A percentile compares a stretch with the other conserved stretches of the same genome.
phyloP scores from a whole-genome alignment of 1,140 invertebrate species.

The Carcinoscorpius rotundicauda region DNA sequence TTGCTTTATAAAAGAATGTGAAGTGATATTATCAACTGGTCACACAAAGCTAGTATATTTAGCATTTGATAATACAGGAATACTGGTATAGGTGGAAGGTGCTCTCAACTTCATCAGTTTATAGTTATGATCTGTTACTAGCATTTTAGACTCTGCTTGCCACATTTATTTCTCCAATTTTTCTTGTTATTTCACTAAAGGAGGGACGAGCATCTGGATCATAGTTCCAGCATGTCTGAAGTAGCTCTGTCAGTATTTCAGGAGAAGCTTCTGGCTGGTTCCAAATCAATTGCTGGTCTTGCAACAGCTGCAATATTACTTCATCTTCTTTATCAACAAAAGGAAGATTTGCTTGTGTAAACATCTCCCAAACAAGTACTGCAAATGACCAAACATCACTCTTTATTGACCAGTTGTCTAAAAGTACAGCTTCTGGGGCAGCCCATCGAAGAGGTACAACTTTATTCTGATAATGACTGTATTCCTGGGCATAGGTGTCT shows the following conservation, averaged over 20 bases:
- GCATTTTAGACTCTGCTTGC: slow-evolving; percentile 9
- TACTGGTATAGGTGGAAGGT: no score
- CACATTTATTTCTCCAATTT: slow-evolving; percentile 20
- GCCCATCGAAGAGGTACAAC: slow-evolving; percentile 71
- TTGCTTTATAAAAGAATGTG: no score
- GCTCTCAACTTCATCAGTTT: no score
- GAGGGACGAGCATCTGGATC: slow-evolving; percentile 51
- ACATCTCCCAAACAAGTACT: slow-evolving; percentile 81
- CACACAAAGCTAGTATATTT: no score
- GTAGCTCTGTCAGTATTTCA: slow-evolving; percentile 31
- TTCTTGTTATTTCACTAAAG: slow-evolving; percentile 38
- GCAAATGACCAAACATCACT: slow-evolving; percentile 89
- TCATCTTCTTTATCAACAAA: slow-evolving; percentile 15
- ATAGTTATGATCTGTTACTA: no score
- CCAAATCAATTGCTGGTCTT: slow-evolving; percentile 12
- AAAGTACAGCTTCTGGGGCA: slow-evolving; percentile 71
- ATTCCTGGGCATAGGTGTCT: slow-evolving; percentile 24
- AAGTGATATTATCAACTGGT: no score
- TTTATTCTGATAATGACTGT: slow-evolving; percentile 33
- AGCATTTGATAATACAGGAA: no score
- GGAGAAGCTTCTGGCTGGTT: slow-evolving; percentile 10
- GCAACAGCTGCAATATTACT: slow-evolving; percentile 10
- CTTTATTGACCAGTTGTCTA: slow-evolving; percentile 84
- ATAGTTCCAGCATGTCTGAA: slow-evolving; percentile 46
- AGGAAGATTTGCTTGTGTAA: slow-evolving; percentile 71